Evolutionary conservation across 2,113 vertebrate species (phyloP).

Genomic region (Cheilinus undulatus): DNA sequence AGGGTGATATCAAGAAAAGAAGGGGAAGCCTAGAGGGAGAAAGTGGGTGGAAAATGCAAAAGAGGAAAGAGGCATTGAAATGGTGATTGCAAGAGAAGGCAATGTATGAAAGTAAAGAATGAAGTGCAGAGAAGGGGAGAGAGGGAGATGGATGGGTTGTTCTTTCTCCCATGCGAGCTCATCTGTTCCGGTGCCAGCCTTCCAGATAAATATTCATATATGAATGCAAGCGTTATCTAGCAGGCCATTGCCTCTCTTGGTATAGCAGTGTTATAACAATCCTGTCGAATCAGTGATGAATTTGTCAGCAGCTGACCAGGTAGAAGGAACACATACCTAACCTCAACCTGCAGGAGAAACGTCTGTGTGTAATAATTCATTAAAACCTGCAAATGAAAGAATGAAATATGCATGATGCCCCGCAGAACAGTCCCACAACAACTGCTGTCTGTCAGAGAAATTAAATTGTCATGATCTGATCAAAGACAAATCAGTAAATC

Average conservation of each 20-base stretch:
- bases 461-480: slow-evolving; percentile 25
- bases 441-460: slow-evolving; percentile 18
- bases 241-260: slow-evolving; percentile 39
- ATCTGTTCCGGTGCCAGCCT: slow-evolving; percentile 74
- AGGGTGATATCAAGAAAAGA: slow-evolving; percentile 75
- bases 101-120: slow-evolving; percentile 73
- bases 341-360: slow-evolving; percentile 20
- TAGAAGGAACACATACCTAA: slow-evolving; percentile 21
- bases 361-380: slow-evolving; percentile 34
- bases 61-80: slow-evolving; percentile 75
- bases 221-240: slow-evolving; percentile 63
- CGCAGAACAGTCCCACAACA: slow-evolving; percentile 27
- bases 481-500: slow-evolving; percentile 31
- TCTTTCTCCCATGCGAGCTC: slow-evolving; percentile 70
- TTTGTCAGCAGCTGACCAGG: slow-evolving; percentile 46
- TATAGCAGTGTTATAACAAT: slow-evolving; percentile 36
- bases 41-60: slow-evolving; percentile 80
- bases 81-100: slow-evolving; percentile 77
- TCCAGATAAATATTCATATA: slow-evolving; percentile 78
- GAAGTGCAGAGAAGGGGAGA: slow-evolving; percentile 62
- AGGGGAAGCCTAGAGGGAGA: slow-evolving; percentile 72
- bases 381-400: slow-evolving; percentile 22
- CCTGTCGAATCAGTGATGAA: slow-evolving; percentile 41
- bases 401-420: slow-evolving; percentile 40
- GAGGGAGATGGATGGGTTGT: slow-evolving; percentile 74